Conservation (phyloP, 2,888 invertebrate genomes). For the Crioceris asparagi region DNA sequence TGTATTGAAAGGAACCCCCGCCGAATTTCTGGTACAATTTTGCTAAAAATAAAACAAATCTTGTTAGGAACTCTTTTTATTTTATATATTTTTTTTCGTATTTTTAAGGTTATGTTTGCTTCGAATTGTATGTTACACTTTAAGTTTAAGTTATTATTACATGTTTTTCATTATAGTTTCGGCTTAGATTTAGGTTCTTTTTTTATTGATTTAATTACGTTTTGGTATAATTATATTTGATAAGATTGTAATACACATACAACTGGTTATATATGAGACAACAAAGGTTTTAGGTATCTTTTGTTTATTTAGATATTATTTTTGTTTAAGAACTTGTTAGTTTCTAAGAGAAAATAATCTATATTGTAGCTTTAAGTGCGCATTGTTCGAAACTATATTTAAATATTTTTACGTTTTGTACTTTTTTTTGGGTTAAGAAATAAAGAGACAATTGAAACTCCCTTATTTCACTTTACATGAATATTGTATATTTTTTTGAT, state of each 20-base stretch:
- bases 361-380: slow-evolving; percentile 14
- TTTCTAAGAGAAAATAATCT: slow-evolving; percentile 6
- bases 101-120: slow-evolving; percentile 11
- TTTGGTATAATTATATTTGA: slow-evolving; percentile 15
- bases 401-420: slow-evolving; percentile 13
- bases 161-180: slow-evolving; percentile 21
- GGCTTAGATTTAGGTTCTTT: slow-evolving; percentile 14
- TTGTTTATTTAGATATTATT: slow-evolving; percentile 12
- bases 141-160: too few species aligned
- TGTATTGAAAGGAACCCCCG: slow-evolving; percentile 11
- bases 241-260: slow-evolving; percentile 34
- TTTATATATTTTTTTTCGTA: slow-evolving; percentile 9
- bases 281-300: slow-evolving; percentile 8
- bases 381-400: slow-evolving; percentile 3
- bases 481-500: too few species aligned
- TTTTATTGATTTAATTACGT: slow-evolving; percentile 5
- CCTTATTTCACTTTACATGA: too few species aligned
- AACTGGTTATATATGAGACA: slow-evolving; percentile 29
- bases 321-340: slow-evolving; percentile 6
- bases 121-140: slow-evolving; percentile 17
- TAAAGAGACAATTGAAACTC: too few species aligned
- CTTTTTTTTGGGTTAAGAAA: slow-evolving; percentile 12
- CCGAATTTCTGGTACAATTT: slow-evolving; percentile 19
- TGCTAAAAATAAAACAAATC: slow-evolving; percentile 5
- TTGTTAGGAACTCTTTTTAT: slow-evolving; percentile 10